Conservation (phyloP, 1,140 invertebrate genomes). For the Capitella teleta region DNA sequence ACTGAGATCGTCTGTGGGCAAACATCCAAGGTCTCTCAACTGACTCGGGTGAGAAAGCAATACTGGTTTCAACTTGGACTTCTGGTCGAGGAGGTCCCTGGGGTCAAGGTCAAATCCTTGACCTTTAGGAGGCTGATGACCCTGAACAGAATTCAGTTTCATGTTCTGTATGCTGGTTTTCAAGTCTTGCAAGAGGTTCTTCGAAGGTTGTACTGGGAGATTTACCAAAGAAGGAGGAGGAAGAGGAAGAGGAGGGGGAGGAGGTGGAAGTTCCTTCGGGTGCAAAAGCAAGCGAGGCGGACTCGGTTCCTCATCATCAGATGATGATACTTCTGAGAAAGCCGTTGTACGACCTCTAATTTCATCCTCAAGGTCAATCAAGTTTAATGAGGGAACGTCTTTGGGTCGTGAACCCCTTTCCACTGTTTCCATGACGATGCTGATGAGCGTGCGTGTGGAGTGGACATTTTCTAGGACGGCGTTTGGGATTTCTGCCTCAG, state of each 20-base stretch:
- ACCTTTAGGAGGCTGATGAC: neutral
- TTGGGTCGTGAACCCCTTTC: conserved; percentile 15
- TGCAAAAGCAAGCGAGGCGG: too few species aligned
- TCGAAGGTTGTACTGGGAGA: too few species aligned
- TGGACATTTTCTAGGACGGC: conserved; percentile 20
- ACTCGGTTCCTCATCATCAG: too few species aligned
- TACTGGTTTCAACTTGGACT: conserved; percentile 15
- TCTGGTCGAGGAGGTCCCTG: conserved; percentile 15
- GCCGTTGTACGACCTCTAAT: too few species aligned
- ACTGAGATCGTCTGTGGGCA: too few species aligned
- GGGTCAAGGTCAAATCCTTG: neutral
- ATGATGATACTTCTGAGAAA: too few species aligned
- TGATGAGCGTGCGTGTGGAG: conserved; percentile 21
- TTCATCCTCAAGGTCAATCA: neutral
- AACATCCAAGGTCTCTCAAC: conserved; percentile 16
- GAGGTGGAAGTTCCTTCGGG: too few species aligned
- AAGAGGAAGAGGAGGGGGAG: too few species aligned
- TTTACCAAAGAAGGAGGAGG: too few species aligned
- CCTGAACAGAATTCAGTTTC: too few species aligned
- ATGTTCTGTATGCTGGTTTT: too few species aligned
- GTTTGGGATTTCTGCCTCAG: conserved; percentile 20
- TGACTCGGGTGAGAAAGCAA: conserved; percentile 19
- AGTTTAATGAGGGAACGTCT: neutral
- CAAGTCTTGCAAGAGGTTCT: too few species aligned
- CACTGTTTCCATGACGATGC: conserved; percentile 19